A percentile compares a stretch with the other conserved stretches of the same genome.
Evolutionary conservation across 2,113 vertebrate species (phyloP).

Genomic region (Tachysurus fulvidraco): DNA sequence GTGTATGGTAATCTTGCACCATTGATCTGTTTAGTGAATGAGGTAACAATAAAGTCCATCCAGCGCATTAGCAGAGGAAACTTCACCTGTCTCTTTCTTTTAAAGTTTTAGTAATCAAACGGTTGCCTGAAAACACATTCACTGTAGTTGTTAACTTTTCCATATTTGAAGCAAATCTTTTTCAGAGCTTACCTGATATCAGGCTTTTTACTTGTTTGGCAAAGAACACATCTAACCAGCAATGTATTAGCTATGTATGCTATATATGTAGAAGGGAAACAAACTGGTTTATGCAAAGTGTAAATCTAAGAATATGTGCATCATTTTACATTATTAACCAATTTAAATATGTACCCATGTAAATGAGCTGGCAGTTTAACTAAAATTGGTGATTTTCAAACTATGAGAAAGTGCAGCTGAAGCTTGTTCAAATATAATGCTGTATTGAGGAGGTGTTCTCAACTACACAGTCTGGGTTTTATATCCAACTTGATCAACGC

Average conservation of each 20-base stretch:
- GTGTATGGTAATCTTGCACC: conserved; percentile 98
- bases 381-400: background rate
- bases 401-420: background rate
- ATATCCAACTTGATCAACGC: background rate
- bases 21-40: conserved; percentile 92
- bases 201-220: background rate
- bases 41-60: conserved; percentile 97
- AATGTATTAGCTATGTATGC: background rate
- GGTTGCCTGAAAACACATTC: background rate
- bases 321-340: background rate
- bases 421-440: background rate
- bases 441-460: background rate
- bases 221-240: background rate
- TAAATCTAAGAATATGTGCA: background rate
- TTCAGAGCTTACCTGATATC: background rate
- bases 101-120: background rate
- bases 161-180: background rate
- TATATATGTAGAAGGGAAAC: too few species aligned
- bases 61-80: conserved; percentile 78
- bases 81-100: conserved; percentile 52
- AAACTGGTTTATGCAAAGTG: background rate
- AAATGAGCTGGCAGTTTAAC: background rate
- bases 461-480: background rate
- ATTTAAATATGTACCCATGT: background rate
- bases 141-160: background rate